phyloP scores from a whole-genome alignment of 1,140 invertebrate species.

The Lepidurus apus region DNA sequence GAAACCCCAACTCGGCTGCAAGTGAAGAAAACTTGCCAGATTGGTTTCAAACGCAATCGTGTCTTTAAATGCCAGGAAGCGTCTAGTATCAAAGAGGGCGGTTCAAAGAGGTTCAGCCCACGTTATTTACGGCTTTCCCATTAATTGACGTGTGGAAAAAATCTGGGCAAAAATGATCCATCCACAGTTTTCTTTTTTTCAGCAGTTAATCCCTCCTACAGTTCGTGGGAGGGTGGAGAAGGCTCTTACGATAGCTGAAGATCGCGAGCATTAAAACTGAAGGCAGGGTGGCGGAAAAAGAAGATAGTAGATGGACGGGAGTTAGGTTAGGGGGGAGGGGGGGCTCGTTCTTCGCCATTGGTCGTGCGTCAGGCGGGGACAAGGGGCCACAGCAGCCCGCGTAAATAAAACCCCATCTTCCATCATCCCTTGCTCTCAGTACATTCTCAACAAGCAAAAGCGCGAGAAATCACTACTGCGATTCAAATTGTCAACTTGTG shows the following conservation, averaged over 20 bases:
- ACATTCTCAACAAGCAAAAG: slow-evolving; percentile 11
- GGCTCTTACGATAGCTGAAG: background rate
- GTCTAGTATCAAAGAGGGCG: too few relatives aligned
- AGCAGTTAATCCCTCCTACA: background rate
- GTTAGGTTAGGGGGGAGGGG: slow-evolving; percentile 16
- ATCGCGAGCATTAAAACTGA: slow-evolving; percentile 9
- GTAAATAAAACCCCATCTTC: slow-evolving; percentile 22
- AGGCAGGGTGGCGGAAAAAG: slow-evolving; percentile 17
- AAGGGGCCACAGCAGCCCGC: slow-evolving; percentile 16
- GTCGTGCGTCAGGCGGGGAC: slow-evolving; percentile 16
- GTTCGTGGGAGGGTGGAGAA: background rate
- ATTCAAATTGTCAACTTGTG: background rate
- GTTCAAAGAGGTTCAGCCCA: too few relatives aligned
- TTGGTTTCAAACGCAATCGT: too few relatives aligned
- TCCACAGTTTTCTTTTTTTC: too few relatives aligned
- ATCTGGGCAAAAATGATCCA: background rate
- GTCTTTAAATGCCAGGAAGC: too few relatives aligned
- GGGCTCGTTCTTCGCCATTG: slow-evolving; percentile 12
- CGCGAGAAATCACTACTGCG: background rate
- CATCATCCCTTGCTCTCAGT: slow-evolving; percentile 21
- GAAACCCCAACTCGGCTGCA: too few relatives aligned
- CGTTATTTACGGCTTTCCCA: background rate
- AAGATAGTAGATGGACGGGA: slow-evolving; percentile 15
- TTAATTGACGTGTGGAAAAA: background rate
- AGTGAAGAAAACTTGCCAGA: too few relatives aligned